These are phyloP conservation scores for Archegozetes longisetosus DNA, from an alignment of 1,140 invertebrate species.

Conservation along the genomic window DNA sequence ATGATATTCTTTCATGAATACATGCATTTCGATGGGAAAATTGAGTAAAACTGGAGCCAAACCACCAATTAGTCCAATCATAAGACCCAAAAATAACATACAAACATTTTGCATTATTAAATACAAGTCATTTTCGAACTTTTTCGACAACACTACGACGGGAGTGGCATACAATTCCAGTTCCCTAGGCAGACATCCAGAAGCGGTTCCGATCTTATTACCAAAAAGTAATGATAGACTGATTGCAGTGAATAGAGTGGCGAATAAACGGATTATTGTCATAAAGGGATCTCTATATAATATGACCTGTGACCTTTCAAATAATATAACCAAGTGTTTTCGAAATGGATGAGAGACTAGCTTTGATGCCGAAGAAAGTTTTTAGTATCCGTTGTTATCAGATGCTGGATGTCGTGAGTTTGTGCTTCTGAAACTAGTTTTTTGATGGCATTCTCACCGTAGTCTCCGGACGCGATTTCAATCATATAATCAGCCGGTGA, in stretches of 20 bases:
- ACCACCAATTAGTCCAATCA: conserved; percentile 89
- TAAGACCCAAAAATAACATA: conserved; percentile 81
- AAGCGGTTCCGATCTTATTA: conserved; percentile 3
- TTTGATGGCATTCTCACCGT: conserved; percentile 5
- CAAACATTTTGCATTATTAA: conserved; percentile 47
- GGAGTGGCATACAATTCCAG: conserved; percentile 1
- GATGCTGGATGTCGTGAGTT: background rate
- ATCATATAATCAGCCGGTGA: conserved; percentile 15
- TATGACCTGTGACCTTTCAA: background rate
- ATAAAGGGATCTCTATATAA: conserved; percentile 3
- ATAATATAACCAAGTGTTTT: background rate
- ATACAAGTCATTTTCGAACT: background rate
- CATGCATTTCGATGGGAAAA: conserved; percentile 48
- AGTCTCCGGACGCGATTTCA: conserved; percentile 14
- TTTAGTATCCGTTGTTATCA: background rate
- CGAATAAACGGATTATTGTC: conserved; percentile 3
- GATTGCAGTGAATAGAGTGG: conserved; percentile 25
- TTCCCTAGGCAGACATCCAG: conserved; percentile 4
- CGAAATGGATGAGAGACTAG: background rate
- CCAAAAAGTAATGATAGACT: conserved; percentile 9
- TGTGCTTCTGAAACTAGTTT: background rate
- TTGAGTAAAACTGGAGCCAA: conserved; percentile 94
- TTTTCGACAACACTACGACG: background rate
- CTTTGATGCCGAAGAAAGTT: background rate
- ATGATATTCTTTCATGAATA: conserved; percentile 77